Evolutionary conservation across 2,113 vertebrate species (phyloP).

Genomic region (Orientallactaga bullata): DNA sequence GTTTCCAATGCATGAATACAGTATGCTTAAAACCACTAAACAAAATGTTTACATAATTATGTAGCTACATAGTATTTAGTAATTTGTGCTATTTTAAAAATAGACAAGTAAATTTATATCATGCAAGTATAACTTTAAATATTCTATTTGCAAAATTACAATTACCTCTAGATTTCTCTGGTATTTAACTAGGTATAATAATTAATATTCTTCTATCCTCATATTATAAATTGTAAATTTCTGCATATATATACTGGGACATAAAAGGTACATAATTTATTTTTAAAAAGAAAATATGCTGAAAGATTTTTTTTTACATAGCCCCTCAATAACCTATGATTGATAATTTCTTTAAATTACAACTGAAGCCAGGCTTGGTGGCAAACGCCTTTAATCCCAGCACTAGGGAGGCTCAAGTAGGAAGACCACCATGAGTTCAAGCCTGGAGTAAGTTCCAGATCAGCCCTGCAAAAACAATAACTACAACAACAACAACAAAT

Average conservation of each 20-base stretch:
- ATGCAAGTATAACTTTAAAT: background rate
- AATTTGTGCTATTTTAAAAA: constrained; percentile 11
- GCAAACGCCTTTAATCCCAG: background rate
- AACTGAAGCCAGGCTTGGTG: background rate
- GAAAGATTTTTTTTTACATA: constrained; percentile 44
- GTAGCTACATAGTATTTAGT: background rate
- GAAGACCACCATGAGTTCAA: background rate
- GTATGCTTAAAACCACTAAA: background rate
- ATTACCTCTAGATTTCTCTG: background rate
- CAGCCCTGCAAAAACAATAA: no score
- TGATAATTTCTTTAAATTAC: background rate
- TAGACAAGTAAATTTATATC: background rate
- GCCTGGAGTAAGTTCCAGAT: no score
- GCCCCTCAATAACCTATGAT: background rate
- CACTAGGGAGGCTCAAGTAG: background rate
- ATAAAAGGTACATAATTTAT: background rate
- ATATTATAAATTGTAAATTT: constrained; percentile 36
- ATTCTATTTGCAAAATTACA: background rate
- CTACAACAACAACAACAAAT: no score
- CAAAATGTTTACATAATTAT: background rate
- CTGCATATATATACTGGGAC: background rate
- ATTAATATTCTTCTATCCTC: constrained; percentile 19
- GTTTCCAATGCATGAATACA: background rate
- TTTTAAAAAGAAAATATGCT: background rate
- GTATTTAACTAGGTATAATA: constrained; percentile 22